phyloP scores from a whole-genome alignment of 2,113 vertebrate species.

The Triplophysa rosa region DNA sequence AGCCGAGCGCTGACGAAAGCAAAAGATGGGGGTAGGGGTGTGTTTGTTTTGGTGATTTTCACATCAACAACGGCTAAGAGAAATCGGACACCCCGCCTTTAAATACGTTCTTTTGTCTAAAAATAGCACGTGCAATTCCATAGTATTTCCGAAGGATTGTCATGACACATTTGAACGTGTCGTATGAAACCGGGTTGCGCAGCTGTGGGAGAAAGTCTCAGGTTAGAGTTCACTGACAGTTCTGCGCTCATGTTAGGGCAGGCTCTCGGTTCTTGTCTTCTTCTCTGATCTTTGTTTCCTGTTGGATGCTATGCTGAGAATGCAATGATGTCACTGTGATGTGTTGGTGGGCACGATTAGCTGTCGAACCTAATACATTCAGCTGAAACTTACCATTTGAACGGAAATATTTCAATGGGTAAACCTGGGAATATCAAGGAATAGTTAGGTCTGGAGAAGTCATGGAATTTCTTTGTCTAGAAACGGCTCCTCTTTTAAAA shows the following conservation, averaged over 20 bases:
- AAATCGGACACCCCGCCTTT: too few relatives aligned
- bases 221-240: conserved; percentile 29
- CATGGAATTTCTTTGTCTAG: too few relatives aligned
- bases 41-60: too few relatives aligned
- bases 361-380: background rate
- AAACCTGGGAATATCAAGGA: background rate
- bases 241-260: conserved; percentile 31
- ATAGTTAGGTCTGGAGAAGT: background rate
- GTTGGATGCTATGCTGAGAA: conserved; percentile 43
- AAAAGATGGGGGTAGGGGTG: too few relatives aligned
- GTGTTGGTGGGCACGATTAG: conserved; percentile 2
- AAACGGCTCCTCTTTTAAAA: too few relatives aligned
- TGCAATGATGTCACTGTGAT: conserved; percentile 39
- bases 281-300: conserved; percentile 30
- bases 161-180: background rate
- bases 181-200: conserved; percentile 3
- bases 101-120: background rate
- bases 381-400: background rate
- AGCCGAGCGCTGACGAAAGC: too few relatives aligned
- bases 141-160: background rate
- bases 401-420: background rate
- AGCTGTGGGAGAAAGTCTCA: background rate
- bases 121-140: background rate
- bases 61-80: too few relatives aligned
- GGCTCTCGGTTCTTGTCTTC: conserved; percentile 32